Evolutionary conservation across 1,140 invertebrate species (phyloP).

Genomic region (Ganaspis sp.): DNA sequence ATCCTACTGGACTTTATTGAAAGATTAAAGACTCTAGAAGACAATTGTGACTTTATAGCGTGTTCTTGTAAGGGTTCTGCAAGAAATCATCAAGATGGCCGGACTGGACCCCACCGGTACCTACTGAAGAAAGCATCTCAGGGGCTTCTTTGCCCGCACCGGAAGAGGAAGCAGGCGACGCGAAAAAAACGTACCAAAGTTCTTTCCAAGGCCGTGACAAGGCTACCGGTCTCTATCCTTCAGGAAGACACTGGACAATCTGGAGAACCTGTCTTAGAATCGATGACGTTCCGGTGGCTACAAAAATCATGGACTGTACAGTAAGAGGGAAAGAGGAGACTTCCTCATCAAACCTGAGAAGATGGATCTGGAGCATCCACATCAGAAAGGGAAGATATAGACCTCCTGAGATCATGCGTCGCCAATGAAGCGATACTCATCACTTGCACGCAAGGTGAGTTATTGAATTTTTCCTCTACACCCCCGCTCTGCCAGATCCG

Average conservation of each 20-base stretch:
- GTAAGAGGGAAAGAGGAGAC: slow-evolving; percentile 69
- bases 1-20: slow-evolving; percentile 72
- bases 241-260: slow-evolving; percentile 66
- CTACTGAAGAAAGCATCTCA: slow-evolving; percentile 45
- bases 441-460: slow-evolving; percentile 29
- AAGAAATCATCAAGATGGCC: slow-evolving; percentile 47
- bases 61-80: background rate
- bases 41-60: background rate
- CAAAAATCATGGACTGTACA: slow-evolving; percentile 53
- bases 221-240: slow-evolving; percentile 69
- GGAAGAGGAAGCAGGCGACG: slow-evolving; percentile 48
- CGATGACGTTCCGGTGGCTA: slow-evolving; percentile 37
- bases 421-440: slow-evolving; percentile 23
- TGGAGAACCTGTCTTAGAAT: slow-evolving; percentile 33
- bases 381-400: slow-evolving; percentile 74
- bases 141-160: background rate
- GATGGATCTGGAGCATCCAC: slow-evolving; percentile 73
- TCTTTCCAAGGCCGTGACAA: slow-evolving; percentile 67
- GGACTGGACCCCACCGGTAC: slow-evolving; percentile 59
- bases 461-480: background rate
- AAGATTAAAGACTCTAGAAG: slow-evolving; percentile 35
- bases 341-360: slow-evolving; percentile 72
- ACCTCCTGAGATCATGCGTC: slow-evolving; percentile 34
- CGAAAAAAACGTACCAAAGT: slow-evolving; percentile 43
- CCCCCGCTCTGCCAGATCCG: background rate